Percentiles rank a stretch among this genome's conserved stretches.
These are phyloP conservation scores for Aricia agestis DNA, from an alignment of 1,140 invertebrate species.

Conservation along the genomic window DNA sequence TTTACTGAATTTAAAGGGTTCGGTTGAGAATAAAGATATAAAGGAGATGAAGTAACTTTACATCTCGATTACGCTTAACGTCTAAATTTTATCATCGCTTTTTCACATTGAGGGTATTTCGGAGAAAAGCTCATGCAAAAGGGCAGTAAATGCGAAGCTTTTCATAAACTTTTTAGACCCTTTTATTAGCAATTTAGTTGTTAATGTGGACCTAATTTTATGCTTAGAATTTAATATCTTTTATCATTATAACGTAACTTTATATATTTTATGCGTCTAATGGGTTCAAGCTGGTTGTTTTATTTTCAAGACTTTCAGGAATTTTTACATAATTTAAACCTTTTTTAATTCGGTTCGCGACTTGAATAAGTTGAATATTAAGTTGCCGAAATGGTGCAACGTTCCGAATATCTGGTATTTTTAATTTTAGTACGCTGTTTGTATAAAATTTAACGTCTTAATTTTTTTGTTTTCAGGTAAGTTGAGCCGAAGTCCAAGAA, in stretches of 20 bases:
- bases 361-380: not conserved
- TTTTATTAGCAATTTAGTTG: conserved; percentile 12
- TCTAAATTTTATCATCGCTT: not conserved
- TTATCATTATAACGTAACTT: not conserved
- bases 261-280: not conserved
- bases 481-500: conserved; percentile 31
- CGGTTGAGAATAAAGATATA: not conserved
- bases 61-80: not conserved
- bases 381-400: not conserved
- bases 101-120: not conserved
- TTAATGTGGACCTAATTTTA: conserved; percentile 15
- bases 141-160: not conserved
- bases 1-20: no score
- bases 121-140: conserved; percentile 1
- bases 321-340: not conserved
- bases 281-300: not conserved
- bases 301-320: not conserved
- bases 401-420: no score
- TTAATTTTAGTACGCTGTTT: not conserved
- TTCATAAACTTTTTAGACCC: conserved; percentile 11
- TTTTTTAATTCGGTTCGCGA: not conserved
- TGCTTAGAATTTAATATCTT: conserved; percentile 7
- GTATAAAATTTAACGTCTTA: not conserved
- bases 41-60: not conserved
- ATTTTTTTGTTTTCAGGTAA: conserved; percentile 51